Percentiles rank a stretch among this genome's conserved stretches.
These are phyloP conservation scores for Triplophysa dalaica DNA, from an alignment of 2,113 vertebrate species.

Conservation along the genomic window DNA sequence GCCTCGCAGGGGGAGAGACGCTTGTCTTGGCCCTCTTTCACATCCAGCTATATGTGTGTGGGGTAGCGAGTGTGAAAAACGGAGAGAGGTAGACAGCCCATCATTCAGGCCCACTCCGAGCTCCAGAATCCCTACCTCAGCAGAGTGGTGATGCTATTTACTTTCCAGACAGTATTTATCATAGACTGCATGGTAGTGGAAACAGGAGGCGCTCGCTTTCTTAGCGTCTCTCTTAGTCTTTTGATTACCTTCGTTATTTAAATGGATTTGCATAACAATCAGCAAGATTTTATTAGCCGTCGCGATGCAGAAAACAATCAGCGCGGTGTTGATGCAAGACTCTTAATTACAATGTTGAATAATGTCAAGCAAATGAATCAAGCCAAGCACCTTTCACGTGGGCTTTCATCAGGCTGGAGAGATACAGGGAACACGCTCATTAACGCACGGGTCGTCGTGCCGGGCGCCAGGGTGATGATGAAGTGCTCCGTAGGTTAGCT, in stretches of 20 bases:
- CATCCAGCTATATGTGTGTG: constrained; percentile 41
- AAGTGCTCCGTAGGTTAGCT: constrained; percentile 46
- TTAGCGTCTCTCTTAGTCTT: constrained; percentile 39
- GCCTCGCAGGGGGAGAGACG: constrained; percentile 48
- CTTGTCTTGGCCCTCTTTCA: constrained; percentile 44
- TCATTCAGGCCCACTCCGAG: constrained; percentile 60
- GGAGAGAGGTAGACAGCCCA: constrained; percentile 45
- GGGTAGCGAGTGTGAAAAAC: constrained; percentile 56
- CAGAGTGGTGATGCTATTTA: constrained; percentile 57
- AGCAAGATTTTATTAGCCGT: constrained; percentile 53
- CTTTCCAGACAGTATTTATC: constrained; percentile 47
- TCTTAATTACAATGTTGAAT: constrained; percentile 58
- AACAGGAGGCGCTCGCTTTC: constrained; percentile 22
- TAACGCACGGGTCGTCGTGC: constrained; percentile 47
- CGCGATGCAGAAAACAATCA: constrained; percentile 57
- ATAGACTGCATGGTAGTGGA: constrained; percentile 42
- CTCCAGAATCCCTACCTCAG: constrained; percentile 63
- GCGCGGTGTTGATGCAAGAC: constrained; percentile 49
- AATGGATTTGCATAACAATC: constrained; percentile 59
- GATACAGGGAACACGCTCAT: constrained; percentile 50
- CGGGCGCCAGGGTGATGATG: constrained; percentile 44
- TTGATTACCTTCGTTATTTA: constrained; percentile 58
- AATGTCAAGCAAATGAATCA: constrained; percentile 61
- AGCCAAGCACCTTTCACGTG: constrained; percentile 60
- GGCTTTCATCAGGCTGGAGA: constrained; percentile 52